Evolutionary conservation across 2,888 invertebrate species (phyloP).

Genomic region (Rhagophthalmus giganteus): DNA sequence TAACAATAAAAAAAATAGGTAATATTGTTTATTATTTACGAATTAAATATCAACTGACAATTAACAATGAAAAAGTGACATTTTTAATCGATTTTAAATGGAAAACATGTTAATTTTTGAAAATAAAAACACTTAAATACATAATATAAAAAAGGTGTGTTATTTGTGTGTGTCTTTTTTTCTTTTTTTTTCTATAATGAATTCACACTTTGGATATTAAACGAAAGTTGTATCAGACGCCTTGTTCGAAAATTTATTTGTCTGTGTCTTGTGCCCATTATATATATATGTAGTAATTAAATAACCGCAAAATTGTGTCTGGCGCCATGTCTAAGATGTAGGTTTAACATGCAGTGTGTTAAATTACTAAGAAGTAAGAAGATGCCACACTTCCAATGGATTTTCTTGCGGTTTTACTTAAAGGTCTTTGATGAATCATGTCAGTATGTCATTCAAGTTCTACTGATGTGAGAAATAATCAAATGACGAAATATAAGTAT

Average conservation of each 20-base stretch:
- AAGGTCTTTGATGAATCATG: slow-evolving; percentile 19
- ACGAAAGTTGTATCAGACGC: slow-evolving; percentile 17
- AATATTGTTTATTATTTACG: no score
- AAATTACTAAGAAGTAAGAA: slow-evolving; percentile 25
- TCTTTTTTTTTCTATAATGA: no score
- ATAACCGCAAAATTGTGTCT: slow-evolving; percentile 31
- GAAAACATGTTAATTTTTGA: no score
- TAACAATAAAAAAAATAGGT: no score
- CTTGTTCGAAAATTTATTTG: slow-evolving; percentile 25
- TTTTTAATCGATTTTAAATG: no score
- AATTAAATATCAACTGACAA: slow-evolving; percentile 15
- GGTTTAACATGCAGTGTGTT: slow-evolving; percentile 30
- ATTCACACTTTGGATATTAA: slow-evolving; percentile 10
- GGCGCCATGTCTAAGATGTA: slow-evolving; percentile 29
- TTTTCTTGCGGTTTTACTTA: slow-evolving; percentile 13
- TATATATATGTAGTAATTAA: slow-evolving; percentile 27
- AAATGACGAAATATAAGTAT: no score
- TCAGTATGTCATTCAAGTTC: slow-evolving; percentile 15
- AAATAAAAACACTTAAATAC: no score
- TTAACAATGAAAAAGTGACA: neutral
- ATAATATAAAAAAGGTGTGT: neutral
- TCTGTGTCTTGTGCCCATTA: slow-evolving; percentile 17
- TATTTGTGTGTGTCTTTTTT: neutral
- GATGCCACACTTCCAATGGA: slow-evolving; percentile 19
- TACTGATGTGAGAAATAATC: no score